phyloP scores from a whole-genome alignment of 2,888 invertebrate genomes.

The Chydorus sphaericus region DNA sequence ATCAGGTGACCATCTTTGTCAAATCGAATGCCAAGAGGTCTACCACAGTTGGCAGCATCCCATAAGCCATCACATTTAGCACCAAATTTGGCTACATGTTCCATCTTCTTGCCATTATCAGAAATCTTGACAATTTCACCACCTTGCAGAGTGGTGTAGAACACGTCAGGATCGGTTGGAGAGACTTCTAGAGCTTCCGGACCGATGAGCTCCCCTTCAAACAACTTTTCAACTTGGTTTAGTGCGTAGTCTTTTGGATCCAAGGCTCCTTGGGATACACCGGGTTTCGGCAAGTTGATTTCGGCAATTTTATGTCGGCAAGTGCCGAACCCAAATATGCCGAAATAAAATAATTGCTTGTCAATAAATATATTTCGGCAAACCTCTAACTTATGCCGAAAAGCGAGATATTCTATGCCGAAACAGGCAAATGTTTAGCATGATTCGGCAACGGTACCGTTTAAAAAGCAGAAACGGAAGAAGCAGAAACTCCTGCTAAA shows the following conservation, averaged over 20 bases:
- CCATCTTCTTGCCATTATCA: conserved; percentile 42
- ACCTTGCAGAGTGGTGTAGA: conserved; percentile 63
- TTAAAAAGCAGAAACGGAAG: too few relatives aligned
- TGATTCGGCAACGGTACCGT: too few relatives aligned
- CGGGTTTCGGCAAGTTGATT: too few relatives aligned
- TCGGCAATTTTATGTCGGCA: too few relatives aligned
- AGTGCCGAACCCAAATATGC: too few relatives aligned
- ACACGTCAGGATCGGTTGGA: conserved; percentile 36
- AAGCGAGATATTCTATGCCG: too few relatives aligned
- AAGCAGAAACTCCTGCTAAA: too few relatives aligned
- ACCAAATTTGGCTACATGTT: conserved; percentile 46
- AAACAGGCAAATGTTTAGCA: too few relatives aligned
- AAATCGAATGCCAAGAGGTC: conserved; percentile 74
- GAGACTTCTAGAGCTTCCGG: conserved; percentile 64
- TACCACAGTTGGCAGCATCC: conserved; percentile 73
- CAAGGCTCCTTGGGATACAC: conserved; percentile 43
- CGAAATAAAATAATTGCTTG: too few relatives aligned
- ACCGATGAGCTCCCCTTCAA: conserved; percentile 52
- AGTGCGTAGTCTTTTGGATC: conserved; percentile 43
- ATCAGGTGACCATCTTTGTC: conserved; percentile 53
- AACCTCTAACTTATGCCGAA: too few relatives aligned
- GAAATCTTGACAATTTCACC: conserved; percentile 65
- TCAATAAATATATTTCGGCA: too few relatives aligned
- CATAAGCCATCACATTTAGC: conserved; percentile 36
- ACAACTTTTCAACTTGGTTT: conserved; percentile 48